Evolutionary conservation across 2,113 vertebrate genomes (phyloP).

Genomic region (Meriones unguiculatus): DNA sequence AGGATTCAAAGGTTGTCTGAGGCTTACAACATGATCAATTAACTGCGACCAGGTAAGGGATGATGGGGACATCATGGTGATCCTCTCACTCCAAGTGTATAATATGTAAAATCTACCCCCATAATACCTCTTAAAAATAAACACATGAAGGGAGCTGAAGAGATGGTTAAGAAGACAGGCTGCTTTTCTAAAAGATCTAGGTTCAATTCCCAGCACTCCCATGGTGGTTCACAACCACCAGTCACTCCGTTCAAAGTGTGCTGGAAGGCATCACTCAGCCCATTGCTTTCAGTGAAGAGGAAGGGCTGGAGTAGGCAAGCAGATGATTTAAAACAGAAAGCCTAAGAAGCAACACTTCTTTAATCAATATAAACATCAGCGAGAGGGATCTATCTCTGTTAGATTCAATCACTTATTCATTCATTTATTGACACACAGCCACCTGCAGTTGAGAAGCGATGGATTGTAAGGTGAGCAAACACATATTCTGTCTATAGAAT

Average conservation of each 20-base stretch:
- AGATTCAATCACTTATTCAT: neutral
- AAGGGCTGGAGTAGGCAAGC: neutral
- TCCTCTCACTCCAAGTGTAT: neutral
- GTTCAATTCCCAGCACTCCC: neutral
- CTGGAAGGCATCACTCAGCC: neutral
- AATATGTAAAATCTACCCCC: neutral
- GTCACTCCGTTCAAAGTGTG: too few species aligned
- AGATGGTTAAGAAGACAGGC: neutral
- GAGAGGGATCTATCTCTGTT: too few species aligned
- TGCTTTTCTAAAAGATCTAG: neutral
- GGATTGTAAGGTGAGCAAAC: neutral
- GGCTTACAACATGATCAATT: neutral
- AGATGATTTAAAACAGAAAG: neutral
- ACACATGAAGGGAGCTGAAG: neutral
- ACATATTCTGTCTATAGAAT: neutral
- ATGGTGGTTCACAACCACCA: neutral
- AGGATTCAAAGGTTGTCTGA: neutral
- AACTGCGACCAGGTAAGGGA: neutral
- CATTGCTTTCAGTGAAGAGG: too few species aligned
- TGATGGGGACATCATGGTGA: neutral
- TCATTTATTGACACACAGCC: neutral
- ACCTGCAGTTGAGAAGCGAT: neutral
- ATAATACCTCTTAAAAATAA: constrained; percentile 35
- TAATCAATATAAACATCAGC: neutral
- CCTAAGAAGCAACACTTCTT: neutral